Conservation (phyloP, 1,140 invertebrate species). For the Drosophila dunni region DNA sequence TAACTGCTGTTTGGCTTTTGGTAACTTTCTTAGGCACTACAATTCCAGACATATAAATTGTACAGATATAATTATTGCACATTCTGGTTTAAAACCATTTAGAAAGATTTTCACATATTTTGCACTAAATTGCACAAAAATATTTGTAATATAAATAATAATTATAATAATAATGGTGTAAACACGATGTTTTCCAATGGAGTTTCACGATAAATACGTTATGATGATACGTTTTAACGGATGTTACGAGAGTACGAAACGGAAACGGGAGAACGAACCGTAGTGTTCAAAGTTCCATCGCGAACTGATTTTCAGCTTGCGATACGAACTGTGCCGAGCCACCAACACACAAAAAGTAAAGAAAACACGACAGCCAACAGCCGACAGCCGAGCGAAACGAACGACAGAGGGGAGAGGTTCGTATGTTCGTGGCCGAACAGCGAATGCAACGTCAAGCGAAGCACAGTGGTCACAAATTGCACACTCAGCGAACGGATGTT, state of each 20-base stretch:
- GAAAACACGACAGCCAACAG: not conserved
- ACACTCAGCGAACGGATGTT: not conserved
- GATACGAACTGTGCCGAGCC: constrained; percentile 37
- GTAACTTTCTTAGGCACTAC: constrained; percentile 47
- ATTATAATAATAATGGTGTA: constrained; percentile 41
- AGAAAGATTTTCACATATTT: constrained; percentile 7
- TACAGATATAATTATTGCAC: constrained; percentile 10
- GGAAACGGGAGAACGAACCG: constrained; percentile 75
- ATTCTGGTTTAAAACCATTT: constrained; percentile 9
- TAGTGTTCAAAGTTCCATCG: constrained; percentile 83
- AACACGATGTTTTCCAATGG: constrained; percentile 36
- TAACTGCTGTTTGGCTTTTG: constrained; percentile 2
- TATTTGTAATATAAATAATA: constrained; percentile 17
- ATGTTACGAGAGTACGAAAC: constrained; percentile 57
- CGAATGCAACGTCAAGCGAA: constrained; percentile 43
- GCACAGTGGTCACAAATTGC: constrained; percentile 17
- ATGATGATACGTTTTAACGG: constrained; percentile 31
- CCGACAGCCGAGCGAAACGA: constrained; percentile 20
- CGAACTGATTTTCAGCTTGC: constrained; percentile 69
- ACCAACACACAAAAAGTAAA: not conserved
- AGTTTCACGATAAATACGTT: constrained; percentile 21
- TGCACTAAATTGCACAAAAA: constrained; percentile 13
- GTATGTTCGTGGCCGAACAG: constrained; percentile 39
- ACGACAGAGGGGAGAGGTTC: constrained; percentile 21
- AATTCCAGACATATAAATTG: constrained; percentile 28